Evolutionary conservation across 2,113 vertebrate species (phyloP).

Genomic region (Apaloderma vittatum): DNA sequence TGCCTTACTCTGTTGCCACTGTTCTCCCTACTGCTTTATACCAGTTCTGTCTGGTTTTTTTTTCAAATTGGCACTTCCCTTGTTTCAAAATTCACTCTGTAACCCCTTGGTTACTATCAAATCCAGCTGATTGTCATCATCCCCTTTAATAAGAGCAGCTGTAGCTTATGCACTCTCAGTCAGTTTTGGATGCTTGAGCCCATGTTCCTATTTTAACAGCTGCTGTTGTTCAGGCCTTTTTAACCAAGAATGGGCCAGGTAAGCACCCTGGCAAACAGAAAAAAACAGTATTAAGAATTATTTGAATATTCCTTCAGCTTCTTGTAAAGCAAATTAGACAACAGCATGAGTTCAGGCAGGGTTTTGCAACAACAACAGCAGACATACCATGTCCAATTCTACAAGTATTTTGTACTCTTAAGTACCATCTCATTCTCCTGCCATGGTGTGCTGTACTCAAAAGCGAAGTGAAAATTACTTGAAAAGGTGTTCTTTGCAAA

Average conservation of each 20-base stretch:
- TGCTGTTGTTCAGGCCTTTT: not conserved
- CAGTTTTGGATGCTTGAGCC: not conserved
- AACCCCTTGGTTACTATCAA: not conserved
- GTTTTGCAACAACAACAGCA: not conserved
- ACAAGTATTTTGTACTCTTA: not conserved
- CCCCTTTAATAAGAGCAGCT: not conserved
- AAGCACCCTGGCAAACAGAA: not conserved
- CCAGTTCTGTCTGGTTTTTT: not conserved
- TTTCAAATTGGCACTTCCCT: not conserved
- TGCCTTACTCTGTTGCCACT: not conserved
- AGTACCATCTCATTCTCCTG: not conserved
- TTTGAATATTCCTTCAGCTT: not conserved
- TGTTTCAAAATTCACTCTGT: not conserved
- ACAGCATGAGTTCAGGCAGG: not conserved
- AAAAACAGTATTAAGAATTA: not conserved
- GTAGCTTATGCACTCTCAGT: not conserved
- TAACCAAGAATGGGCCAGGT: not conserved
- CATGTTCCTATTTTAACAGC: not conserved
- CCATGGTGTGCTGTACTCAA: not conserved
- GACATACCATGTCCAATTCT: not conserved
- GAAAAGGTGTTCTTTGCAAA: not conserved
- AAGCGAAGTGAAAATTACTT: conserved; percentile 1
- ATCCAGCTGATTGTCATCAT: not conserved
- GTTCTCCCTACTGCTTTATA: not conserved
- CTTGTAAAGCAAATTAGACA: not conserved